Percentiles rank a stretch among this genome's conserved stretches.
phyloP scores from a whole-genome alignment of 2,888 invertebrate genomes.

The Eupelmus urozonus region DNA sequence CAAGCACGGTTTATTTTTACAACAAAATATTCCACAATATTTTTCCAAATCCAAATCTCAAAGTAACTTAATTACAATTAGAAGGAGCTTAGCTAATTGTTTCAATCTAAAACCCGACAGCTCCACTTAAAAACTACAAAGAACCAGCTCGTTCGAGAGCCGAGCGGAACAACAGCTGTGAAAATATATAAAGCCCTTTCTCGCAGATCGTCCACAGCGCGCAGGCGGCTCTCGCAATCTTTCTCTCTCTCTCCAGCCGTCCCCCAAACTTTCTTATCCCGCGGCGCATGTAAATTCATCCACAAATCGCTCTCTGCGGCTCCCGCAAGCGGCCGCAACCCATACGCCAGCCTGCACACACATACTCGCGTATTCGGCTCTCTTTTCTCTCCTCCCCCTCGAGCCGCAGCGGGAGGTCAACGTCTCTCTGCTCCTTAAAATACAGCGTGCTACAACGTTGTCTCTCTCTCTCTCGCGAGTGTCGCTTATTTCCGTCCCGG shows the following conservation, averaged over 20 bases:
- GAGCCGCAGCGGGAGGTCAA: slow-evolving; percentile 58
- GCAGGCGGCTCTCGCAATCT: not conserved
- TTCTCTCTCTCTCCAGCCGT: not conserved
- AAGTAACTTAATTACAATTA: too few relatives aligned
- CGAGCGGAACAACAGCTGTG: not conserved
- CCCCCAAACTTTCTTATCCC: slow-evolving; percentile 28
- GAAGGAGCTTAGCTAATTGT: too few relatives aligned
- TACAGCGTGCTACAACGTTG: slow-evolving; percentile 26
- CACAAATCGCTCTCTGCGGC: slow-evolving; percentile 47
- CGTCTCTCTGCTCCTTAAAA: slow-evolving; percentile 53
- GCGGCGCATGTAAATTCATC: slow-evolving; percentile 55
- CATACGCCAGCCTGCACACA: not conserved
- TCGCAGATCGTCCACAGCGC: not conserved
- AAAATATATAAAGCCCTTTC: slow-evolving; percentile 29
- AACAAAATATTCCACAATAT: too few relatives aligned
- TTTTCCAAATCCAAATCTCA: too few relatives aligned
- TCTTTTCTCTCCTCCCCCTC: slow-evolving; percentile 25
- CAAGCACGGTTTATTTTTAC: too few relatives aligned
- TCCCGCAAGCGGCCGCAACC: slow-evolving; percentile 26
- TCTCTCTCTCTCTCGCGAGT: slow-evolving; percentile 21
- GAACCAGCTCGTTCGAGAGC: not conserved
- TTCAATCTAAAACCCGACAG: too few relatives aligned
- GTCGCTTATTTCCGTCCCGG: slow-evolving; percentile 46
- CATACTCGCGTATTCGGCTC: slow-evolving; percentile 20
- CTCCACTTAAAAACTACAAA: too few relatives aligned